Percentiles rank a stretch among this genome's conserved stretches.
Conservation (phyloP, 1,140 invertebrate genomes). For the Drosophila teissieri region DNA sequence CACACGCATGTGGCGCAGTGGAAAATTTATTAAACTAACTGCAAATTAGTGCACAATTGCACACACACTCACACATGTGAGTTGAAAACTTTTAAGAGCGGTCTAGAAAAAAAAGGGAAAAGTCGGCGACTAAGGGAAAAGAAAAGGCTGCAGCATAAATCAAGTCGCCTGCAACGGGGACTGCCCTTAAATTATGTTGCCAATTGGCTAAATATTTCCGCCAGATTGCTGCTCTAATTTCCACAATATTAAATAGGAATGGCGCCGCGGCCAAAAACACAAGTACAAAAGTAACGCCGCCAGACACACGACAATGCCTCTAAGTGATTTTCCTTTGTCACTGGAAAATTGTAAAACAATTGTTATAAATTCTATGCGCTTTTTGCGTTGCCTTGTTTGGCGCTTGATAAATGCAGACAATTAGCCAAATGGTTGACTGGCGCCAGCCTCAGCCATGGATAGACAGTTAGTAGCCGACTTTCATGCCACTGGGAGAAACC, state of each 20-base stretch:
- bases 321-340: conserved; percentile 44
- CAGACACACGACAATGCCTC: conserved; percentile 46
- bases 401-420: conserved; percentile 79
- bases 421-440: conserved; percentile 77
- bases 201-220: conserved; percentile 77
- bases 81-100: conserved; percentile 14
- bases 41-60: conserved; percentile 73
- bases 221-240: conserved; percentile 58
- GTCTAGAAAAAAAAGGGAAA: background rate
- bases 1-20: conserved; percentile 66
- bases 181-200: conserved; percentile 66
- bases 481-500: conserved; percentile 15
- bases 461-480: conserved; percentile 31
- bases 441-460: conserved; percentile 60
- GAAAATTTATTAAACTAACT: conserved; percentile 76
- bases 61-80: conserved; percentile 46
- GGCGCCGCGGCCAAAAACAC: conserved; percentile 62
- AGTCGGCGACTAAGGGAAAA: conserved; percentile 35
- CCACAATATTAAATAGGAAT: conserved; percentile 56
- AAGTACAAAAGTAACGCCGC: conserved; percentile 57
- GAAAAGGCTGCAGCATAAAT: conserved; percentile 66
- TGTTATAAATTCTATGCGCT: conserved; percentile 74
- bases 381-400: conserved; percentile 51
- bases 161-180: conserved; percentile 45
- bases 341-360: conserved; percentile 73